Evolutionary conservation across 2,888 invertebrate species (phyloP).

Genomic region (Lasioglossum oenotherae): DNA sequence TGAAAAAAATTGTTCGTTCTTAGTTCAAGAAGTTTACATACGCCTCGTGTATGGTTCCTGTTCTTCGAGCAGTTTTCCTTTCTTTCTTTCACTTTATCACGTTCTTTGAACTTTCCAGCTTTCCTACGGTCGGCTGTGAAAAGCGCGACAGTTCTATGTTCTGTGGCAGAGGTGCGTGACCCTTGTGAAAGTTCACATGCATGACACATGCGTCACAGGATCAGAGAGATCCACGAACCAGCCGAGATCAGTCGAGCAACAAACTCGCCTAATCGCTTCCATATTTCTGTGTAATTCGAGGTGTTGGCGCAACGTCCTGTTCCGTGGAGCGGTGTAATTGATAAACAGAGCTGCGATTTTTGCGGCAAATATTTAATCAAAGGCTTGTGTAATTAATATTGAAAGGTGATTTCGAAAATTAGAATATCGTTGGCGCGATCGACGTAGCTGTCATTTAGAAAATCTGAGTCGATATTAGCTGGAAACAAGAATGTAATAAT

Average conservation of each 20-base stretch:
- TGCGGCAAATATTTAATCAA: constrained; percentile 39
- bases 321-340: constrained; percentile 23
- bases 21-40: neutral
- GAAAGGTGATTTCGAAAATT: constrained; percentile 23
- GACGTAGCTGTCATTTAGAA: neutral
- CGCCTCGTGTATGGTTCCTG: neutral
- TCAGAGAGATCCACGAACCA: constrained; percentile 43
- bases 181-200: constrained; percentile 18
- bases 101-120: neutral
- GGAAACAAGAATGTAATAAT: no score
- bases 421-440: constrained; percentile 12
- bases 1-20: neutral
- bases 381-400: constrained; percentile 46
- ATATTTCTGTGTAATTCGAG: constrained; percentile 34
- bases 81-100: neutral
- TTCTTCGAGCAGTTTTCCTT: neutral
- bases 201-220: constrained; percentile 24
- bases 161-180: constrained; percentile 17
- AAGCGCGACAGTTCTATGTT: constrained; percentile 6
- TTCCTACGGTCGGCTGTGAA: neutral
- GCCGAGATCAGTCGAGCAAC: constrained; percentile 23
- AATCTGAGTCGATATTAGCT: neutral
- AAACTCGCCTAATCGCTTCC: constrained; percentile 35
- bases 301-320: constrained; percentile 16
- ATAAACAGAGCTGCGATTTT: constrained; percentile 43